phyloP scores from a whole-genome alignment of 2,797 vertebrate genomes.

The Darevskia nairensis region DNA sequence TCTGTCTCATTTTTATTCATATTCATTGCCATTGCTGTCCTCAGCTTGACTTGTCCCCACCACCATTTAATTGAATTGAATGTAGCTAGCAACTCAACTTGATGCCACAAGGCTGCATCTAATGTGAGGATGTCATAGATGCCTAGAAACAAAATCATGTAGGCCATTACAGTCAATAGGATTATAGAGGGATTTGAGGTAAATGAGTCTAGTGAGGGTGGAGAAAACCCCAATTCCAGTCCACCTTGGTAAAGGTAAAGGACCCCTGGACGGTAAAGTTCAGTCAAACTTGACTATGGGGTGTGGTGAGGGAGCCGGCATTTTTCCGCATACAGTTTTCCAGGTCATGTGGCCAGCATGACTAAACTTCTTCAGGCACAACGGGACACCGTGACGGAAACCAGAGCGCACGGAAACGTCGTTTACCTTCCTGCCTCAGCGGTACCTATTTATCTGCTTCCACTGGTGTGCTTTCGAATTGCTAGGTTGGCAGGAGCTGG shows the following conservation, averaged over 20 bases:
- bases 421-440: too few relatives aligned
- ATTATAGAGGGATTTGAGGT: not conserved
- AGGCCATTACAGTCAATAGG: not conserved
- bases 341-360: too few relatives aligned
- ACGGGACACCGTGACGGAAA: too few relatives aligned
- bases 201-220: not conserved
- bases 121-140: not conserved
- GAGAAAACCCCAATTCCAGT: not conserved
- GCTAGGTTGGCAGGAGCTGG: too few relatives aligned
- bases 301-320: too few relatives aligned
- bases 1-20: not conserved
- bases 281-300: too few relatives aligned
- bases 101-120: not conserved
- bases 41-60: not conserved
- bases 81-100: not conserved
- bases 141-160: not conserved
- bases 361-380: fast-evolving
- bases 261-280: too few relatives aligned
- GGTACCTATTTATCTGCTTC: too few relatives aligned
- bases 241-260: too few relatives aligned
- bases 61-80: not conserved
- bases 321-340: too few relatives aligned
- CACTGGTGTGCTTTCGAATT: too few relatives aligned
- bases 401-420: too few relatives aligned
- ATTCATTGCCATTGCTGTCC: not conserved